Base-by-base conservation (phyloP, 37 sponge, comb jelly and placozoan genomes). In the Spongilla lacustris region DNA sequence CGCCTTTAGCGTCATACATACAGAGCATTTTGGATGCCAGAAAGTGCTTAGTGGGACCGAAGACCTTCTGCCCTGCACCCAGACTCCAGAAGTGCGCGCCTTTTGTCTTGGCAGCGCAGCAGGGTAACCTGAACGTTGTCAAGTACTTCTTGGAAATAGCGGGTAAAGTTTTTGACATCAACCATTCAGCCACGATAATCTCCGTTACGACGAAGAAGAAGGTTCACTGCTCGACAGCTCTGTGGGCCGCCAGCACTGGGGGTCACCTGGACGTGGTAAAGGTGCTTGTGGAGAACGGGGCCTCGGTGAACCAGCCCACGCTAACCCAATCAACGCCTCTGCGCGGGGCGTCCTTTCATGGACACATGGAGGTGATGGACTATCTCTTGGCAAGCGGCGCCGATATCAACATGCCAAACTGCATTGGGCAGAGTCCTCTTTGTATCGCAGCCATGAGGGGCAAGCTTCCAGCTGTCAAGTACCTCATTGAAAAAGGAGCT, bases 161-260 rank as follows among this genome's bases (percentile, higher is more conserved):
- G 32, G 28, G 78, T 26, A 67, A 66, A 6, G 67, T 73, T 2
- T 24, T 90, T 1, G 92, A 94, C 76, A 78, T 91, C 32, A 83
- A 94, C 67, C 89, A 91, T 24, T 66, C 76, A 4, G 91, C 88
- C 36, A 88, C 89, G 13, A 90, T 96, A 28, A 66, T 93, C 27
- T 93, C 93, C 28, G 66, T 90, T 36, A 90, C 91, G 14, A 96
- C 96, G 21, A 82, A 72, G 68, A 96, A 94, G 83, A 84, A 91
- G 27, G 95, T 96, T 22, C 92, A 89, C 74, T 92, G 95, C 75
- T 94, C 97, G 31, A 96, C 97, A 13, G 90, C 97, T 24, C 90
- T 96, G 2, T 96, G 97, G 97, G 97, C 91, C 0, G 96, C 94
- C 27, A 85, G 92, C 50, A 87, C 94, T 12, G 94, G 94, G 58